Conservation (phyloP, 2,797 vertebrate species). For the Coregonus sp. region DNA sequence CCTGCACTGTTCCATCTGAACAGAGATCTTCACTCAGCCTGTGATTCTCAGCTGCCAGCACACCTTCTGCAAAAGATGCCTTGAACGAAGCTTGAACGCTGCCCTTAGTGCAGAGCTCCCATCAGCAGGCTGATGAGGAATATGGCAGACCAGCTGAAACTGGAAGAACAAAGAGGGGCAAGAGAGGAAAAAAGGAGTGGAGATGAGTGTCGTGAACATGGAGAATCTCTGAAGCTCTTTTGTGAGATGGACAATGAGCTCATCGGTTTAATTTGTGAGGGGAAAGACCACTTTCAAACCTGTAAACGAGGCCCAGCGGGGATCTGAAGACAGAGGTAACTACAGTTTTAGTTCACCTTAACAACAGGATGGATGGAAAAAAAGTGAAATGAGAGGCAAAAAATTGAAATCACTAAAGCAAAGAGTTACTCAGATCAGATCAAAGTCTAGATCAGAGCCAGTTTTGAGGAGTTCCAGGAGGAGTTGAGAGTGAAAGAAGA, state of each 20-base stretch:
- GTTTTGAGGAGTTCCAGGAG: background rate
- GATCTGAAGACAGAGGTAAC: background rate
- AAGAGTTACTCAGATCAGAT: background rate
- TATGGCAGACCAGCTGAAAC: slow-evolving; percentile 18
- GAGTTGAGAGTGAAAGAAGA: background rate
- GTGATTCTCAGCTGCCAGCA: slow-evolving; percentile 11
- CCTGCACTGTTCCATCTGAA: background rate
- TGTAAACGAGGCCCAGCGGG: background rate
- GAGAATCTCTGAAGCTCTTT: slow-evolving; percentile 9
- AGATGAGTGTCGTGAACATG: slow-evolving; percentile 30
- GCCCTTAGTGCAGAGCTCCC: background rate
- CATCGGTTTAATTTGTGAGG: slow-evolving; percentile 10
- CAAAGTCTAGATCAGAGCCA: background rate
- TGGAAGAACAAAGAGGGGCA: background rate
- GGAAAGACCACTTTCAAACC: background rate
- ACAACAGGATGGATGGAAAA: background rate
- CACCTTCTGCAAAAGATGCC: slow-evolving; percentile 9
- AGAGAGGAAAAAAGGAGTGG: slow-evolving; percentile 3
- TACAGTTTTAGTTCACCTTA: background rate
- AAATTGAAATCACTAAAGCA: background rate
- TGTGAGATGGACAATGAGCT: slow-evolving; percentile 15
- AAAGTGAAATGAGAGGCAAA: background rate
- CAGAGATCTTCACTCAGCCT: slow-evolving; percentile 16
- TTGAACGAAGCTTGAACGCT: slow-evolving; percentile 20
- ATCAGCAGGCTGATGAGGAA: slow-evolving; percentile 34